Conservation (phyloP, 2,888 invertebrate genomes). For the Tachina lurida region DNA sequence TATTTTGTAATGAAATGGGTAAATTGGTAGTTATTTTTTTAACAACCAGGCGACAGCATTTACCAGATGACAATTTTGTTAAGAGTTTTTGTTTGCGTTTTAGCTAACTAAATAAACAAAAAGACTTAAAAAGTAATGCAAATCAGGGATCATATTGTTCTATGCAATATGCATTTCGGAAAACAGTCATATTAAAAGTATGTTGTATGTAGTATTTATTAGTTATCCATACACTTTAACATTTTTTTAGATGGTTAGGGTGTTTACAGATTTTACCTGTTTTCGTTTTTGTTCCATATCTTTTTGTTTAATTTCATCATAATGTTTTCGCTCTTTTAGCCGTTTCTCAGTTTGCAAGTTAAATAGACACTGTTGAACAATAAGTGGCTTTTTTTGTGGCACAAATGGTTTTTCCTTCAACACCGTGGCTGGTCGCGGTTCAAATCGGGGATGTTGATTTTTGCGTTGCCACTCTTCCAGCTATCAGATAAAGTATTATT, state of each 20-base stretch:
- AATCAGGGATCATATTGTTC: too few relatives aligned
- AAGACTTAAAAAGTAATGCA: too few relatives aligned
- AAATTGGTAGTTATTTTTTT: too few relatives aligned
- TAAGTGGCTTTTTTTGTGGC: conserved; percentile 73
- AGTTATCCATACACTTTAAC: conserved; percentile 14
- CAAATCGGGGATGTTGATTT: conserved; percentile 72
- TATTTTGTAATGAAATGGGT: too few relatives aligned
- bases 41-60: too few relatives aligned
- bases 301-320: conserved; percentile 75
- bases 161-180: too few relatives aligned
- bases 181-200: too few relatives aligned
- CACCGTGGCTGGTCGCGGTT: conserved; percentile 71
- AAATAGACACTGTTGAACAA: conserved; percentile 77
- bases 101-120: too few relatives aligned
- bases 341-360: conserved; percentile 79
- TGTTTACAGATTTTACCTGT: conserved; percentile 77
- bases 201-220: conserved; percentile 18
- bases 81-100: too few relatives aligned
- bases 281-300: conserved; percentile 77
- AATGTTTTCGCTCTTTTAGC: conserved; percentile 78
- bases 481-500: conserved; percentile 65
- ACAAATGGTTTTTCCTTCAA: conserved; percentile 76
- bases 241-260: conserved; percentile 25
- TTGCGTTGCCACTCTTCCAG: conserved; percentile 74
- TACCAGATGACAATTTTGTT: too few relatives aligned